Conservation (phyloP, 2,888 invertebrate genomes). For the Thymelicus sylvestris region DNA sequence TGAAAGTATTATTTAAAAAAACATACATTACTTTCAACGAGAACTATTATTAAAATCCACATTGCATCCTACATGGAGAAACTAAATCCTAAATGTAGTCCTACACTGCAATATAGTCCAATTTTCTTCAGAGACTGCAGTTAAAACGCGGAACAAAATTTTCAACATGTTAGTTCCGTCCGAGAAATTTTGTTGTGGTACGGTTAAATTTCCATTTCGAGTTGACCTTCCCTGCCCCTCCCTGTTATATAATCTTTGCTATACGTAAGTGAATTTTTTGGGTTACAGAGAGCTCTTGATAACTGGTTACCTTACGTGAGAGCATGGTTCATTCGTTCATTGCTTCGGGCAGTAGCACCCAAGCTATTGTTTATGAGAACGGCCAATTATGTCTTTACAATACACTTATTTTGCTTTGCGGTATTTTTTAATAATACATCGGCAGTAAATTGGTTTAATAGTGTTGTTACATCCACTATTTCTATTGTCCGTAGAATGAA, state of each 20-base stretch:
- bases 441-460: constrained; percentile 40
- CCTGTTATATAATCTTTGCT: constrained; percentile 20
- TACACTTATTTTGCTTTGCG: constrained; percentile 64
- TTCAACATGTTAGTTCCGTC: constrained; percentile 62
- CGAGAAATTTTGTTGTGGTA: constrained; percentile 65
- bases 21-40: background rate
- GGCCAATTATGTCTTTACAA: constrained; percentile 76
- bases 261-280: constrained; percentile 29
- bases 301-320: constrained; percentile 65
- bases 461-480: constrained; percentile 36
- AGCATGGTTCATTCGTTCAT: constrained; percentile 75
- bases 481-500: constrained; percentile 5
- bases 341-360: constrained; percentile 70
- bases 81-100: background rate
- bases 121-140: constrained; percentile 46
- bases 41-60: constrained; percentile 16
- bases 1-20: background rate
- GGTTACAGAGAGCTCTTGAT: constrained; percentile 48
- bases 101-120: constrained; percentile 39
- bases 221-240: constrained; percentile 47
- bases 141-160: constrained; percentile 64
- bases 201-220: constrained; percentile 49
- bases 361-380: constrained; percentile 73
- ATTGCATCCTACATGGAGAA: constrained; percentile 9
- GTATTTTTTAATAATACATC: constrained; percentile 52